Evolutionary conservation across 2,888 invertebrate genomes (phyloP).

Genomic region (Cephus nigrinus): DNA sequence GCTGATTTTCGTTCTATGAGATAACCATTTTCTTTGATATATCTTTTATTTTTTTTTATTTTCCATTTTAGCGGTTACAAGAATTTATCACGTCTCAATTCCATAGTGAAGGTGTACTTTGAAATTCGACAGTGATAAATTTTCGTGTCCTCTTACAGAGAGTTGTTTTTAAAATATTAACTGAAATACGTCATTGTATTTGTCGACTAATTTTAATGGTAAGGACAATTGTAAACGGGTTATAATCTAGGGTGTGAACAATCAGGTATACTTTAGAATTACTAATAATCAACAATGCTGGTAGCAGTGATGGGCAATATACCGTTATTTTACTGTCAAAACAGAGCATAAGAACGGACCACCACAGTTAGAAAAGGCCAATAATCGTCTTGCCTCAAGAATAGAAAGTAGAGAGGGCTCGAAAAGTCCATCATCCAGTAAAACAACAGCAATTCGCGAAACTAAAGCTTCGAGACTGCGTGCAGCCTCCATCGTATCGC

Average conservation of each 20-base stretch:
- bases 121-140: background rate
- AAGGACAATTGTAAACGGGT: background rate
- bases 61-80: background rate
- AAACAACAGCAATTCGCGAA: conserved; percentile 47
- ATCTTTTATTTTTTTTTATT: background rate
- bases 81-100: background rate
- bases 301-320: background rate
- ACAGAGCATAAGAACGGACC: conserved; percentile 63
- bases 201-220: background rate
- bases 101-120: background rate
- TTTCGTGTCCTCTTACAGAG: background rate
- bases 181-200: background rate
- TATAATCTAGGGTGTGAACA: background rate
- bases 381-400: conserved; percentile 64
- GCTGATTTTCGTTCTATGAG: background rate
- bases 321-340: background rate
- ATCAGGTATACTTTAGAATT: background rate
- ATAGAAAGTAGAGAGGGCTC: conserved; percentile 40
- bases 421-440: conserved; percentile 37
- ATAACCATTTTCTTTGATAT: background rate
- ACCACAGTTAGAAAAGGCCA: conserved; percentile 49
- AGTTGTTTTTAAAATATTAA: background rate
- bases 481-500: conserved; percentile 51
- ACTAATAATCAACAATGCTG: background rate
- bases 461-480: conserved; percentile 54